Conservation (phyloP, 23 tunicate species). For the Pegea sp. region DNA sequence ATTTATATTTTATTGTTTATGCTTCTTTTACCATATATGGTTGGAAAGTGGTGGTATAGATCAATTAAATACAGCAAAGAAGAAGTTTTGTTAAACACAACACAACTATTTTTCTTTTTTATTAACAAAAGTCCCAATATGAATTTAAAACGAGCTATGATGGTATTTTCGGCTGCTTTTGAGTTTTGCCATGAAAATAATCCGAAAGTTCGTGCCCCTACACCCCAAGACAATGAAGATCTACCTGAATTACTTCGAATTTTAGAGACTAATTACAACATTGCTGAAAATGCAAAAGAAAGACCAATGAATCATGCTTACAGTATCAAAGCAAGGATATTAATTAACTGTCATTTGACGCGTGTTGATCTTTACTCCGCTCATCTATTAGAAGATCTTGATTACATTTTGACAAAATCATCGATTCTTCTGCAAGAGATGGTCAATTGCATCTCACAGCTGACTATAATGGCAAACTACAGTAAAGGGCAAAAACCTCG, state of each 20-base stretch:
- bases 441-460: constrained; percentile 63
- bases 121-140: constrained; percentile 84
- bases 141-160: constrained; percentile 72
- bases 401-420: constrained; percentile 43
- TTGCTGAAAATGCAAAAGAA: constrained; percentile 50
- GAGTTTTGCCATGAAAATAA: constrained; percentile 78
- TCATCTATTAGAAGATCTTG: constrained; percentile 32
- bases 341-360: constrained; percentile 58
- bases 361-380: constrained; percentile 25
- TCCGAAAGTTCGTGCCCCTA: constrained; percentile 52
- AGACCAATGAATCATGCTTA: constrained; percentile 76
- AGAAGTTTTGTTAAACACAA: constrained; percentile 82
- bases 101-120: constrained; percentile 67
- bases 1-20: constrained; percentile 56
- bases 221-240: constrained; percentile 72
- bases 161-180: constrained; percentile 78
- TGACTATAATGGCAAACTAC: constrained; percentile 62
- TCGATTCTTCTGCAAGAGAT: constrained; percentile 73
- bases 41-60: constrained; percentile 95
- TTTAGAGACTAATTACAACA: constrained; percentile 13
- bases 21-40: constrained; percentile 60
- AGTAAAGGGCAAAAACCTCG: constrained; percentile 39
- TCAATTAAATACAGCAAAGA: constrained; percentile 96
- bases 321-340: constrained; percentile 70
- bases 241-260: constrained; percentile 52